Evolutionary conservation across 1,140 invertebrate species (phyloP), one percentile per base, ranked within the genome.

Genomic region (Drosophila asahinai): DNA sequence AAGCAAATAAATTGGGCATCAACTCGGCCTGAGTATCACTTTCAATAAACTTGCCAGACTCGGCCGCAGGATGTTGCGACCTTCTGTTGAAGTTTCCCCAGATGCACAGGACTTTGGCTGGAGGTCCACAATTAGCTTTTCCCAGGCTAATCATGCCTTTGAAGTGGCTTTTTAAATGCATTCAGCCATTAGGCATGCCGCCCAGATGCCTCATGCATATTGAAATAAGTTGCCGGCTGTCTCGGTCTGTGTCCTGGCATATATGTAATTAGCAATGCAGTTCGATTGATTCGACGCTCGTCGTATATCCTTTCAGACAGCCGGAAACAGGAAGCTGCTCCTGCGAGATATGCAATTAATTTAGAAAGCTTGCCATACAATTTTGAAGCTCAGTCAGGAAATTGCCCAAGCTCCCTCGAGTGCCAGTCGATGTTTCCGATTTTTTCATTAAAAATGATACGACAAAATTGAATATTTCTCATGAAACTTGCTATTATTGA

Each of bases 131-230:
- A 73, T 73, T 72, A 52, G 54, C 43, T n/a, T 48, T 36, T 36
- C n/a, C 62, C 64, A 68, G 61, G 40, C 66, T 51, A 73, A 72
- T 73, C 38, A 73, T 36, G 36, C 52, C 67, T 60, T 73, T 73
- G 66, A 73, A 59, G 67, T 73, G 67, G 70, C 70, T 61, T 73
- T 40, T 58, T 61, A 45, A 72, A 73, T 52, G 45, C 68, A 61
- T 43, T 52, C 45, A 59, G 52, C 40, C 65, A 71, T 71, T 40
- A 70, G 65, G 40, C 12, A 42, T 25, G 43, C 30, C 65, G 33
- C 51, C 33, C 70, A 60, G 38, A 4, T 51, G 66, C 54, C 54
- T 60, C 54, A 60, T 72, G 67, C 70, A 72, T 73, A 60, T 60
- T 72, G 66, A 60, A 61, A 72, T 42, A 11, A 47, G 36, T 25